A percentile compares a stretch with the other conserved stretches of the same genome.
phyloP scores from a whole-genome alignment of 1,140 invertebrate genomes.

The Drosophila teissieri region DNA sequence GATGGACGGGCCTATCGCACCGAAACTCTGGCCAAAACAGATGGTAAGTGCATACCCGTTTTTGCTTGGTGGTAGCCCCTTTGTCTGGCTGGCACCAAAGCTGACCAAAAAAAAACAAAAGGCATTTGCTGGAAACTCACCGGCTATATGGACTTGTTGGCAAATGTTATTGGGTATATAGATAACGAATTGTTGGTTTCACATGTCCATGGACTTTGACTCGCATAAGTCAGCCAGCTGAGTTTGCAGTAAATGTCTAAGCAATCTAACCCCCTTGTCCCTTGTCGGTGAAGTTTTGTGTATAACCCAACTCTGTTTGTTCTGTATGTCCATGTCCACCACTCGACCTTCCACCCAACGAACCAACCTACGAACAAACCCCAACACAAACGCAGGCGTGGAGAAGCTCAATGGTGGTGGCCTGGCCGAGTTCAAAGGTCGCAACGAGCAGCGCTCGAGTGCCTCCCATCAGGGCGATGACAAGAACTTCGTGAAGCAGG shows the following conservation, averaged over 20 bases:
- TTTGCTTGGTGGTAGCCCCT: neutral
- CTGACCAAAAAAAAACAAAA: neutral
- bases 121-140: neutral
- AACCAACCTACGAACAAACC: constrained; percentile 19
- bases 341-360: constrained; percentile 33
- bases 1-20: constrained; percentile 85
- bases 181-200: neutral
- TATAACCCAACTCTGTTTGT: constrained; percentile 45
- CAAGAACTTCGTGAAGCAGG: constrained; percentile 87
- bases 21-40: constrained; percentile 78
- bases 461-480: constrained; percentile 87
- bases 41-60: constrained; percentile 64
- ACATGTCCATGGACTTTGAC: too few relatives aligned
- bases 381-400: constrained; percentile 77
- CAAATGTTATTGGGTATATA: neutral
- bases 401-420: constrained; percentile 88
- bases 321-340: constrained; percentile 61
- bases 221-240: neutral
- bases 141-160: neutral
- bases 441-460: constrained; percentile 86
- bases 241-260: neutral
- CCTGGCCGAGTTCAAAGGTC: constrained; percentile 86
- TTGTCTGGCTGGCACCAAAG: constrained; percentile 7
- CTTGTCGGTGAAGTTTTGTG: constrained; percentile 36
- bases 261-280: constrained; percentile 35